A percentile compares a stretch with the other conserved stretches of the same genome.
These are phyloP conservation scores for Cancer borealis DNA, from an alignment of 2,888 invertebrate species.

Conservation along the genomic window DNA sequence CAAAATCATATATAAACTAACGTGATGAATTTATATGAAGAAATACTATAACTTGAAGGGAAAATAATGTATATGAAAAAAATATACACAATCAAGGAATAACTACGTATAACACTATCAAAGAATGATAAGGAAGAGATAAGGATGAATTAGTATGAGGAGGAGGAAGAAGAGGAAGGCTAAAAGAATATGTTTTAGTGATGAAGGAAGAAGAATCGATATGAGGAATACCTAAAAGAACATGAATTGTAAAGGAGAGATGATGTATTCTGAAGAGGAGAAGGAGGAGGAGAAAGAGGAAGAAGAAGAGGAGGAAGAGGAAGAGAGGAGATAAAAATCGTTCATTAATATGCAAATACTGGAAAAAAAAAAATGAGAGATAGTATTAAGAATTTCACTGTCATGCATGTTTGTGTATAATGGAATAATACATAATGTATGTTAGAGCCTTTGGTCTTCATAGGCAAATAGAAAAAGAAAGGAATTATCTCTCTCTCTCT, in stretches of 20 bases:
- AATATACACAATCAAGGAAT: too few relatives aligned
- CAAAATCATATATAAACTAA: too few relatives aligned
- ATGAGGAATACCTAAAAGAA: not conserved
- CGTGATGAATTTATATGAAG: too few relatives aligned
- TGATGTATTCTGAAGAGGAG: not conserved
- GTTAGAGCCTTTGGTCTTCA: not conserved
- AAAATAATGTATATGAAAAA: too few relatives aligned
- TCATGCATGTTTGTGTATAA: not conserved
- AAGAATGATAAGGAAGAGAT: not conserved
- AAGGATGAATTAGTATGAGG: not conserved
- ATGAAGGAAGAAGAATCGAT: not conserved
- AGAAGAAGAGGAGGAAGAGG: not conserved
- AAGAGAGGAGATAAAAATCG: not conserved
- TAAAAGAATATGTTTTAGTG: not conserved
- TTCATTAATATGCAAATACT: not conserved
- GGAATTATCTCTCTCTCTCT: not conserved
- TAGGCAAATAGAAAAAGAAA: too few relatives aligned
- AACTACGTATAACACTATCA: not conserved
- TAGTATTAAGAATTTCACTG: not conserved
- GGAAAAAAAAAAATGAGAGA: not conserved
- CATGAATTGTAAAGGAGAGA: not conserved
- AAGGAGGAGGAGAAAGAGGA: not conserved
- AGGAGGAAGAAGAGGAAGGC: not conserved
- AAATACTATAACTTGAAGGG: too few relatives aligned
- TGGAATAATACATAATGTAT: not conserved